phyloP scores from a whole-genome alignment of 2,113 vertebrate genomes.

The Danionella cerebrum region DNA sequence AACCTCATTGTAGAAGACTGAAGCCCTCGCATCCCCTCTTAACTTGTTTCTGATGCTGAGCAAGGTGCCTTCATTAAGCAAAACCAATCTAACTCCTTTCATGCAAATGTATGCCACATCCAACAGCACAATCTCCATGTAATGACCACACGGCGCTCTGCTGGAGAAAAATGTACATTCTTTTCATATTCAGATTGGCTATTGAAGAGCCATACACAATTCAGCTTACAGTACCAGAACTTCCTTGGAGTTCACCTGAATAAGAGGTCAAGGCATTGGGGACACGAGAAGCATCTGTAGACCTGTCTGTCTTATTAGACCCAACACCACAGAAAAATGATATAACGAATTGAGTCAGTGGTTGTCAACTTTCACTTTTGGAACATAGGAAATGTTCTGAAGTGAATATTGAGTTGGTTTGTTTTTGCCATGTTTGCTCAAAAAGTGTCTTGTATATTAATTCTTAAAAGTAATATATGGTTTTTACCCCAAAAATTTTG shows the following conservation, averaged over 20 bases:
- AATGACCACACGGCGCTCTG: background rate
- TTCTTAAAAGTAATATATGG: too few relatives aligned
- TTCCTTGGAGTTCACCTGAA: constrained; percentile 39
- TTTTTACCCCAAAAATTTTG: too few relatives aligned
- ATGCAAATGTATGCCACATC: background rate
- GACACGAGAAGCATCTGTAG: background rate
- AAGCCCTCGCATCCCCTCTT: background rate
- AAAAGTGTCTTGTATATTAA: too few relatives aligned
- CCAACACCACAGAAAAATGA: too few relatives aligned
- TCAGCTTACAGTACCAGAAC: constrained; percentile 43
- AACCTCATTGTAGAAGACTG: background rate
- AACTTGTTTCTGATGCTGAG: background rate
- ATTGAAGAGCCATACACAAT: background rate
- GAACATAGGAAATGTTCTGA: too few relatives aligned
- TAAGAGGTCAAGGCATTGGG: constrained; percentile 43
- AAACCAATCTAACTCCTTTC: constrained; percentile 9
- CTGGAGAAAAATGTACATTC: background rate
- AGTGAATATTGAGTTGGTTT: too few relatives aligned
- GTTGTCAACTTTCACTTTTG: too few relatives aligned
- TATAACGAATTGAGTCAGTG: too few relatives aligned
- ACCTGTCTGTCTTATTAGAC: background rate
- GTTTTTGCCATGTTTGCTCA: too few relatives aligned
- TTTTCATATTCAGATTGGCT: constrained; percentile 6
- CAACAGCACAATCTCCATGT: background rate
- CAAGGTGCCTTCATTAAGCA: constrained; percentile 11